Evolutionary conservation across 2,797 vertebrate genomes (phyloP), one percentile per base, ranked within the genome.

Genomic region (Phrynocephalus forsythii): DNA sequence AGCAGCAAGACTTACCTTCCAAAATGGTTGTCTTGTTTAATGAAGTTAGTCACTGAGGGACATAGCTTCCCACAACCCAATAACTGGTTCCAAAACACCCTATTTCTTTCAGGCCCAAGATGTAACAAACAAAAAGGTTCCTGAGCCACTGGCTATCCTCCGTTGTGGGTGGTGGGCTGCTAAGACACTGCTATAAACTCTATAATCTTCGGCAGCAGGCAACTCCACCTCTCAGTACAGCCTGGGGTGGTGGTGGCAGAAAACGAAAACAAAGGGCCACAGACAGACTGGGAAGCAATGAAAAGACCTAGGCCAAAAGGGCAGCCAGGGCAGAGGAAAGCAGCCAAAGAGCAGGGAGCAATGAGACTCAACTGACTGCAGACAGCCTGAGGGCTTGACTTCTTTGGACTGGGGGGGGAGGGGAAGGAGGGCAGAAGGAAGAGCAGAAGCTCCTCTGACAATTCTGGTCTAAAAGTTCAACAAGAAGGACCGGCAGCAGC

Each of bases 221-320:
- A 85, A 72, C 71, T 83, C 87, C 83, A 85, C 71, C 48, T 82
- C 87, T 72, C n/a, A 82, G 71, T 72, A 82, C 79, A 85, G 87
- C 79, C 82, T 79, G 73, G 38, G 7, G 75, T 8, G 73, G 75
- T 71, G 87, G 30, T 16, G 48, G 79, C 71, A n/a, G 63, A 67
- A 85, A 85, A 67, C 38, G 48, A 77, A 82, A 88, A 88, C 87
- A 88, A 88, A 88, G 83, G 75, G 79, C 52, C 83, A 85, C 83
- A 85, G 83, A 88, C 79, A 77, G 4, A 48, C 78, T 85, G 67
- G 71, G 72, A 88, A 81, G 83, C 60, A 60, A 44, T 88, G 83
- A 88, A 88, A 88, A 85, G 79, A 75, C 83, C 30, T 6, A 82
- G 83, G 79, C 60, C 87, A 85, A 77, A 60, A 88, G 83, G 87